Percentiles rank a stretch among this genome's conserved stretches.
These are phyloP conservation scores for Calameuta pallipes DNA, from an alignment of 2,888 invertebrate species.

Conservation along the genomic window DNA sequence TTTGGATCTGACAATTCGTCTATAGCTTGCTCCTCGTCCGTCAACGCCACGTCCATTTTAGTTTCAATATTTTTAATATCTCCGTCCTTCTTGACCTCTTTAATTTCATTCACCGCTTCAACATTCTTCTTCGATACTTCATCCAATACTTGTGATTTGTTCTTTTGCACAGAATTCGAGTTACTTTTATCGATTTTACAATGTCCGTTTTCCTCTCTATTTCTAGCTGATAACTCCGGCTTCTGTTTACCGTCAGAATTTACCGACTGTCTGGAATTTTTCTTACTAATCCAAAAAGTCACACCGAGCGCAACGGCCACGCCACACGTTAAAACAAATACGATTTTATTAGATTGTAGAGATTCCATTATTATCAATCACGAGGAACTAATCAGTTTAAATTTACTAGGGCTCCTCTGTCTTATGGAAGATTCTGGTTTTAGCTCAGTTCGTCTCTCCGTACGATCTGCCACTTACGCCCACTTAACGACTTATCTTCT, in stretches of 20 bases:
- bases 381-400: neutral
- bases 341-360: neutral
- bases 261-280: neutral
- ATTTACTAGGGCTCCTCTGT: neutral
- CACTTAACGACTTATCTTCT: neutral
- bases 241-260: neutral
- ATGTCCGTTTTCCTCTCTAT: neutral
- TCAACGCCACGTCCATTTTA: neutral
- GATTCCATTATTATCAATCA: neutral
- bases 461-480: neutral
- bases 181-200: neutral
- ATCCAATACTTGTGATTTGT: neutral
- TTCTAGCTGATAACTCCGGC: neutral
- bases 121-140: neutral
- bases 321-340: neutral
- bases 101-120: neutral
- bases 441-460: neutral
- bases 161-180: neutral
- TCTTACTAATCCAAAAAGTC: neutral
- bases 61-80: neutral
- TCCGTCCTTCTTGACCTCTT: neutral
- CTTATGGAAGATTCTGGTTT: neutral
- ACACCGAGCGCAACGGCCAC: neutral
- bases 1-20: constrained; percentile 32
- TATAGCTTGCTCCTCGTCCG: neutral